Conservation (phyloP, 2,113 vertebrate species). For the Rostratula benghalensis region DNA sequence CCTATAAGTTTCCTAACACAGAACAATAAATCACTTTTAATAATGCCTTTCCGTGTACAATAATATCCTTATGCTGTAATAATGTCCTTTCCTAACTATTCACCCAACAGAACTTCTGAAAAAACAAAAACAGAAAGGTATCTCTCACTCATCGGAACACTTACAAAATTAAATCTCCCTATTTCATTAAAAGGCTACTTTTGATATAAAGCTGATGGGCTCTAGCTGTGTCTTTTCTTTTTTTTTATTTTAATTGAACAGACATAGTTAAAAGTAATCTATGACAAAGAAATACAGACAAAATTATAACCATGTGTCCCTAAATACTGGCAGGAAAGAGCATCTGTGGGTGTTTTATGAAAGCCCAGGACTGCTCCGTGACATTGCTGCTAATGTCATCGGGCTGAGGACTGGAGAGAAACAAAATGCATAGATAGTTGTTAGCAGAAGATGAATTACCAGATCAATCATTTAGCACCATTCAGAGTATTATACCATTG, state of each 20-base stretch:
- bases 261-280: conserved; percentile 76
- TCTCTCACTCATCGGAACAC: conserved; percentile 67
- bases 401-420: conserved; percentile 74
- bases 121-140: conserved; percentile 64
- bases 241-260: conserved; percentile 76
- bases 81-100: conserved; percentile 74
- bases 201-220: conserved; percentile 65
- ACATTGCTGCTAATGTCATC: conserved; percentile 74
- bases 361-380: conserved; percentile 67
- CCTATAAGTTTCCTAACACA: conserved; percentile 77
- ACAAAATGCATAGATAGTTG: conserved; percentile 77
- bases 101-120: conserved; percentile 72
- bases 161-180: conserved; percentile 62
- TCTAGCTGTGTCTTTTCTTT: conserved; percentile 62
- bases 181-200: conserved; percentile 71
- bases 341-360: conserved; percentile 79
- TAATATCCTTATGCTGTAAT: conserved; percentile 74
- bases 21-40: conserved; percentile 76
- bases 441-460: conserved; percentile 80
- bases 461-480: conserved; percentile 80
- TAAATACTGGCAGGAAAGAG: conserved; percentile 74
- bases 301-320: conserved; percentile 81
- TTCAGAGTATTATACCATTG: conserved; percentile 71
- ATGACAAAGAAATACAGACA: conserved; percentile 72
- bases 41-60: conserved; percentile 76